Conservation (phyloP, 2,888 invertebrate genomes). For the Vannuccia rotundouncinata region DNA sequence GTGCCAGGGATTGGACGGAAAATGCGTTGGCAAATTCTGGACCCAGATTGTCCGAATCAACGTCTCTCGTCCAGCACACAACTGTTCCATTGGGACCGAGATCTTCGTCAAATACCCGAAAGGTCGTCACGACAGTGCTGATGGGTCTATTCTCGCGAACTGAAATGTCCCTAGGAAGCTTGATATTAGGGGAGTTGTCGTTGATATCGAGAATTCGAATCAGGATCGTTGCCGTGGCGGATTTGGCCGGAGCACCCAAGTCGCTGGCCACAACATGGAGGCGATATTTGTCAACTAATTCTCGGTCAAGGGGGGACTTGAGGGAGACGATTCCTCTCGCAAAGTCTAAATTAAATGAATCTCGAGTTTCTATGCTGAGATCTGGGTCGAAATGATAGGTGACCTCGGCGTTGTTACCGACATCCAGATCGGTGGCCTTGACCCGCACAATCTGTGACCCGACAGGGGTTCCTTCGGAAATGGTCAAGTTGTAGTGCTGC, state of each 20-base stretch:
- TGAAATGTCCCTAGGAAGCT: neutral
- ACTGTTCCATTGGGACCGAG: conserved; percentile 11
- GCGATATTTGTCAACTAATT: neutral
- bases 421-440: neutral
- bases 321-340: neutral
- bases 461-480: neutral
- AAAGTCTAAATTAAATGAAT: neutral
- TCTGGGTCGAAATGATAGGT: conserved; percentile 7
- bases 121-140: conserved; percentile 17
- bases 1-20: neutral
- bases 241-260: neutral
- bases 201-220: conserved; percentile 21
- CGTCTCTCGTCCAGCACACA: conserved; percentile 10
- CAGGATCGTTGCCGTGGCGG: neutral
- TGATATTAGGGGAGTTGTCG: neutral
- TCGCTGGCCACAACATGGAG: neutral
- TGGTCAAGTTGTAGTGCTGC: neutral
- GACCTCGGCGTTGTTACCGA: neutral
- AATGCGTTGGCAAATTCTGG: neutral
- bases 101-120: neutral
- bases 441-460: neutral
- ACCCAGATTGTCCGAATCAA: neutral
- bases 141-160: conserved; percentile 11
- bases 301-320: neutral
- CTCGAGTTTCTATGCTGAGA: neutral